These are phyloP conservation scores for Halisarca cf. caerulea DNA, from an alignment of 37 sponge, comb jelly and placozoan genomes.

Conservation along the genomic window DNA sequence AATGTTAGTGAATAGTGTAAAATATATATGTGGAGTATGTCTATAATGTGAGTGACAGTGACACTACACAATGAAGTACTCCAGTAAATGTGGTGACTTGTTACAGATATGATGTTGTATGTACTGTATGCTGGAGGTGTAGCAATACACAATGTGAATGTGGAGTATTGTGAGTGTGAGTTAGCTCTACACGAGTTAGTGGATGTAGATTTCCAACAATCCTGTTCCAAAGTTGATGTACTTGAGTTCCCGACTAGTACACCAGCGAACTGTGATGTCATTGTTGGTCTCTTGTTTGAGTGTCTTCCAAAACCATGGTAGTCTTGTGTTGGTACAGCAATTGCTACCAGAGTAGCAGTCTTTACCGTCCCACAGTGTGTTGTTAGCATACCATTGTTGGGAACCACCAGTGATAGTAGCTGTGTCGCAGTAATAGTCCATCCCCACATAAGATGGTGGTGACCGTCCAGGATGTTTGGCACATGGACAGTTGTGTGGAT, in stretches of 20 bases:
- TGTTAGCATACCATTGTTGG: neutral
- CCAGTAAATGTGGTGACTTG: too few species aligned
- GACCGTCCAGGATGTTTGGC: neutral
- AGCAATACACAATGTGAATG: too few species aligned
- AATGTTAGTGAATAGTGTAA: too few species aligned
- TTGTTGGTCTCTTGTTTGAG: neutral
- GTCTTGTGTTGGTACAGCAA: neutral
- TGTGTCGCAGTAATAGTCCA: neutral
- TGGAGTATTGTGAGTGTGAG: too few species aligned
- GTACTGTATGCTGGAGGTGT: too few species aligned
- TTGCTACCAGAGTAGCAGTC: conserved; percentile 22
- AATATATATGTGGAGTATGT: too few species aligned
- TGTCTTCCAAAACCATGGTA: conserved; percentile 26
- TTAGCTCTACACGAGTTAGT: too few species aligned
- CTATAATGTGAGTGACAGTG: too few species aligned
- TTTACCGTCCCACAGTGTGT: conserved; percentile 8
- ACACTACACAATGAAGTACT: too few species aligned
- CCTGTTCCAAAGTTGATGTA: too few species aligned
- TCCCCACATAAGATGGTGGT: conserved; percentile 20
- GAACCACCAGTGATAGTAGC: neutral
- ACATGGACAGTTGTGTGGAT: conserved; percentile 20
- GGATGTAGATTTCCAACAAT: too few species aligned
- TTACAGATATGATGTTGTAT: too few species aligned
- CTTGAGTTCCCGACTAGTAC: neutral
- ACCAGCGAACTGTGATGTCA: conserved; percentile 16